Conservation (phyloP, 2,113 vertebrate species). For the Clarias gariepinus region DNA sequence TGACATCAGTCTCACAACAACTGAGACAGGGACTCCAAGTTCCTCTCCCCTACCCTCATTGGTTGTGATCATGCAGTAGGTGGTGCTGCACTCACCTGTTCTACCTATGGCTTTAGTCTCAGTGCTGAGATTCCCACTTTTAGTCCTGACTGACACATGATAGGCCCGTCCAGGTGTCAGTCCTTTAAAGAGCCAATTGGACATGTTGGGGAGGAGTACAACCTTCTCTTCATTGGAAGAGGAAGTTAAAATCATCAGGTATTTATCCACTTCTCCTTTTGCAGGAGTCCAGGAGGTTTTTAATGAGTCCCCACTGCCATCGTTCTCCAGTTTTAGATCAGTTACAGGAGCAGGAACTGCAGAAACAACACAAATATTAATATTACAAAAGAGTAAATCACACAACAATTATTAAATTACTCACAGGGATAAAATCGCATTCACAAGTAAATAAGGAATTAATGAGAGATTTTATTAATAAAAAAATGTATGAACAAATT, state of each 20-base stretch:
- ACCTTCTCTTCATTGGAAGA: constrained; percentile 56
- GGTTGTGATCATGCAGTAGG: no score
- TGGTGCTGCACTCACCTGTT: constrained; percentile 60
- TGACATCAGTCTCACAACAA: no score
- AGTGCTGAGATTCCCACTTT: constrained; percentile 72
- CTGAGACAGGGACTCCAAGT: no score
- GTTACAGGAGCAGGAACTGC: constrained; percentile 75
- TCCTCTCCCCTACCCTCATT: no score
- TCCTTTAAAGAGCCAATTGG: no score
- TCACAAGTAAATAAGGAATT: neutral
- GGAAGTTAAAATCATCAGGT: constrained; percentile 77
- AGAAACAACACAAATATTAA: neutral
- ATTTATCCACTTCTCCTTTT: constrained; percentile 75
- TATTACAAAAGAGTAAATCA: neutral
- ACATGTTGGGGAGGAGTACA: no score
- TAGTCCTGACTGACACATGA: constrained; percentile 62
- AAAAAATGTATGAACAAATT: no score
- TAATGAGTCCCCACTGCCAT: constrained; percentile 73
- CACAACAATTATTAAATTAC: neutral
- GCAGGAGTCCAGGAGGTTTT: constrained; percentile 80
- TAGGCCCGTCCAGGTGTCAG: no score
- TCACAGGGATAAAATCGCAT: no score
- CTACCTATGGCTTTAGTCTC: constrained; percentile 70
- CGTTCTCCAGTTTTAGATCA: constrained; percentile 74
- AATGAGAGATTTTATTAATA: no score